Conservation (phyloP, 2,888 invertebrate genomes). For the Venusia cambrica region DNA sequence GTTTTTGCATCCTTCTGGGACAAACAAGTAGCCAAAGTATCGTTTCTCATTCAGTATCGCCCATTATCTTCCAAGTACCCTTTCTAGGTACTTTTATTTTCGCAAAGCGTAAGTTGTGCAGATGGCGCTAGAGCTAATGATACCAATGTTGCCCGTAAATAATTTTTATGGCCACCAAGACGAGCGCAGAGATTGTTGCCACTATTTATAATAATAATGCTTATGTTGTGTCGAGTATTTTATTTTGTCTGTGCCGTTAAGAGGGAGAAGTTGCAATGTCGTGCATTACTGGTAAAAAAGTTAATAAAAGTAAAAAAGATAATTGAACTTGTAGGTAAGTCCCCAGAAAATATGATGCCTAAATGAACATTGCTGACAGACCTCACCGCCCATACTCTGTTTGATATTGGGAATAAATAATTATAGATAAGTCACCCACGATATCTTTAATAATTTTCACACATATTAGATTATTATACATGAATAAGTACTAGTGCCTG, state of each 20-base stretch:
- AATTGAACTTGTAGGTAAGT: no score
- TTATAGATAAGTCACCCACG: no score
- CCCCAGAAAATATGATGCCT: no score
- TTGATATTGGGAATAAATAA: no score
- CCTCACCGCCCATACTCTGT: no score
- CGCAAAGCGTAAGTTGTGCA: slow-evolving; percentile 38
- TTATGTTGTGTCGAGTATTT: slow-evolving; percentile 30
- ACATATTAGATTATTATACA: no score
- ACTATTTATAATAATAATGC: slow-evolving; percentile 31
- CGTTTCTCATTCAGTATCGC: slow-evolving; percentile 8
- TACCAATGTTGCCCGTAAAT: slow-evolving; percentile 64
- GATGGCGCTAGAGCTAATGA: slow-evolving; percentile 68
- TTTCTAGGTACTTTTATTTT: slow-evolving; percentile 25
- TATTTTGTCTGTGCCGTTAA: slow-evolving; percentile 25
- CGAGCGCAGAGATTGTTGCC: slow-evolving; percentile 35
- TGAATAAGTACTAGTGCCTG: no score
- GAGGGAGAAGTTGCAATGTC: slow-evolving; percentile 18
- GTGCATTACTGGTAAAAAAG: slow-evolving; percentile 1
- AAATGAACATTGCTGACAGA: no score
- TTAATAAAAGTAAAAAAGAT: no score
- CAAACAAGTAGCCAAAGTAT: slow-evolving; percentile 2
- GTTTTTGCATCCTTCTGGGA: no score
- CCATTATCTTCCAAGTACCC: slow-evolving; percentile 16
- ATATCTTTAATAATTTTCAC: no score
- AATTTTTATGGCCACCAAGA: slow-evolving; percentile 70